A percentile compares a stretch with the other conserved stretches of the same genome.
Evolutionary conservation across 2,113 vertebrate species (phyloP).

Genomic region (Hippocampus guttulatus): DNA sequence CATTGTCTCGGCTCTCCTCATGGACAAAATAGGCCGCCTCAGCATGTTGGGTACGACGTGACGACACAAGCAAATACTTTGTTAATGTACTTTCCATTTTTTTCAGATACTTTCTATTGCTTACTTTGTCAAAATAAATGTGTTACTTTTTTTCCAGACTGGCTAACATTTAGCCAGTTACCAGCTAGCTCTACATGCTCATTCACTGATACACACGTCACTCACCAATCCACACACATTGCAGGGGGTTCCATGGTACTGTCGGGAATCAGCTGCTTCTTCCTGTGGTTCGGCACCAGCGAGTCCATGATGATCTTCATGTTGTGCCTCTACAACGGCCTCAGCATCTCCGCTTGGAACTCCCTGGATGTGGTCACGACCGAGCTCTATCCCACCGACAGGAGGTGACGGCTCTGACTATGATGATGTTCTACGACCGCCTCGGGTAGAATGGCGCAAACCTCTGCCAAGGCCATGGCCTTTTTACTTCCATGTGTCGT

Average conservation of each 20-base stretch:
- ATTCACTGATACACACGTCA: background rate
- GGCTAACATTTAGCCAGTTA: too few relatives aligned
- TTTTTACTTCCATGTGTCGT: background rate
- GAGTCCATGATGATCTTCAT: slow-evolving; percentile 99
- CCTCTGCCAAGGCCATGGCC: too few relatives aligned
- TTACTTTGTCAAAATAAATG: too few relatives aligned
- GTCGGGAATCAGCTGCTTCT: slow-evolving; percentile 97
- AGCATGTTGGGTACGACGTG: slow-evolving; percentile 87
- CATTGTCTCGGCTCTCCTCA: slow-evolving; percentile 94
- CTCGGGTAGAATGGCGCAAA: background rate
- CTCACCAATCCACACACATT: slow-evolving; percentile 1
- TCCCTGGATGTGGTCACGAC: slow-evolving; percentile 94
- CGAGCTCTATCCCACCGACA: slow-evolving; percentile 92
- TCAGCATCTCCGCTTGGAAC: slow-evolving; percentile 98
- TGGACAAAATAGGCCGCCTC: slow-evolving; percentile 96
- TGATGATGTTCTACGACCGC: too few relatives aligned
- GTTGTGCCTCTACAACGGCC: slow-evolving; percentile 94
- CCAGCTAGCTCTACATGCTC: background rate
- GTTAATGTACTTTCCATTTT: too few relatives aligned
- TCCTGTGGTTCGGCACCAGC: slow-evolving; percentile 97
- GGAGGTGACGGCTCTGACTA: slow-evolving; percentile 74
- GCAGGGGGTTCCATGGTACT: slow-evolving; percentile 97
- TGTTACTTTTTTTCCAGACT: too few relatives aligned
- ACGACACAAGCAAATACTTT: background rate
- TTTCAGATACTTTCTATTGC: too few relatives aligned